Conservation (phyloP, 1,140 invertebrate species). For the Penaeus vannamei region DNA sequence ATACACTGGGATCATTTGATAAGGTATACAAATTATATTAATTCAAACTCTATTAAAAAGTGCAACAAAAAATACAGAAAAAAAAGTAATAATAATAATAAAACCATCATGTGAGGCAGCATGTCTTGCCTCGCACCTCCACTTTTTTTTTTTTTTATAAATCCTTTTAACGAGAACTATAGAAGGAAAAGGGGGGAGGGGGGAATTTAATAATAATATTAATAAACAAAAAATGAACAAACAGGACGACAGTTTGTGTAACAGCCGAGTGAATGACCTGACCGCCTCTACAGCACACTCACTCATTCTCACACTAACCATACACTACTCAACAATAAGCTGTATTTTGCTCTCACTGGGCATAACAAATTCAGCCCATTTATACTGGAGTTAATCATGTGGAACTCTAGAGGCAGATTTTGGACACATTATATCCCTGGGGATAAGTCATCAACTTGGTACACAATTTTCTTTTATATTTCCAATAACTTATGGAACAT, state of each 20-base stretch:
- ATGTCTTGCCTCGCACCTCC: constrained; percentile 58
- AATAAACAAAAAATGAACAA: background rate
- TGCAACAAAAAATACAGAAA: background rate
- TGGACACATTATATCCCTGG: constrained; percentile 60
- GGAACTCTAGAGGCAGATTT: constrained; percentile 52
- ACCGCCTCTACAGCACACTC: constrained; percentile 53
- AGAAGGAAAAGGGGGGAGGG: too few species aligned
- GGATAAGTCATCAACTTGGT: constrained; percentile 50
- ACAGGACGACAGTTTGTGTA: constrained; percentile 54
- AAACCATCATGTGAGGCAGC: constrained; percentile 44
- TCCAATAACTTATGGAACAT: constrained; percentile 53
- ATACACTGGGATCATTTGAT: constrained; percentile 40
- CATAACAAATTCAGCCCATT: constrained; percentile 54
- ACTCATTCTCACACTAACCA: constrained; percentile 50
- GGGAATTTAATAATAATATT: too few species aligned
- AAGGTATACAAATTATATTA: background rate
- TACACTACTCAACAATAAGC: constrained; percentile 63
- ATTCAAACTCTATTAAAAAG: constrained; percentile 39
- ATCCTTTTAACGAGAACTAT: constrained; percentile 40
- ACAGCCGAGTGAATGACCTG: constrained; percentile 57
- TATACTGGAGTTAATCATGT: constrained; percentile 47
- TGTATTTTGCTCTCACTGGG: constrained; percentile 46
- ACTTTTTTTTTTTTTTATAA: constrained; percentile 46
- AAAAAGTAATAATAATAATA: too few species aligned
- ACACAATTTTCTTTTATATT: background rate